Percentiles rank a stretch among this genome's conserved stretches.
These are phyloP conservation scores for Drosophila niveifrons DNA, from an alignment of 2,888 invertebrate genomes.

Conservation along the genomic window DNA sequence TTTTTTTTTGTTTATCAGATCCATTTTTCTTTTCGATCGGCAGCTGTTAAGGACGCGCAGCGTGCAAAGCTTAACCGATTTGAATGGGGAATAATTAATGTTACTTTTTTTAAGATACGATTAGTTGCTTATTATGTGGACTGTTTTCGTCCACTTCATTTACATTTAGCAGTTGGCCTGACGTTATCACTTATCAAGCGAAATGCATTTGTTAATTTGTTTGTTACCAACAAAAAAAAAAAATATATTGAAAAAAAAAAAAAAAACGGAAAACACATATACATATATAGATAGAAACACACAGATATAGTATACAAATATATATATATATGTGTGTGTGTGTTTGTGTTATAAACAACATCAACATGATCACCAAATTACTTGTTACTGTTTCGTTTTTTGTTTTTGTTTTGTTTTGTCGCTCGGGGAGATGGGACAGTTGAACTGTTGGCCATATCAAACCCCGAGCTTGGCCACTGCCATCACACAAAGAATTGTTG, in stretches of 20 bases:
- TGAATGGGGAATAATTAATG: slow-evolving; percentile 8
- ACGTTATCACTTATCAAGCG: slow-evolving; percentile 70
- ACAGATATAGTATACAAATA: slow-evolving; percentile 27
- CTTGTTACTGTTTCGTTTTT: slow-evolving; percentile 54
- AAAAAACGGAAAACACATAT: slow-evolving; percentile 15
- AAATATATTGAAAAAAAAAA: slow-evolving; percentile 33
- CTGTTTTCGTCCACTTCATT: slow-evolving; percentile 9
- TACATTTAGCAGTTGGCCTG: slow-evolving; percentile 60
- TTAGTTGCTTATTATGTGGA: slow-evolving; percentile 9
- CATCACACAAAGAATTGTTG: slow-evolving; percentile 63
- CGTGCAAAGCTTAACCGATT: slow-evolving; percentile 49
- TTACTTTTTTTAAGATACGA: slow-evolving; percentile 2
- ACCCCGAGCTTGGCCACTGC: slow-evolving; percentile 30
- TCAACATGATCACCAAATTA: slow-evolving; percentile 75
- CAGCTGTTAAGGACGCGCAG: slow-evolving; percentile 48
- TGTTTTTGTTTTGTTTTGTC: slow-evolving; percentile 7
- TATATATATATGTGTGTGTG: slow-evolving; percentile 29
- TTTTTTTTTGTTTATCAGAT: slow-evolving; percentile 2
- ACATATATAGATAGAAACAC: slow-evolving; percentile 18
- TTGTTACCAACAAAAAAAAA: slow-evolving; percentile 52
- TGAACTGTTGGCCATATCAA: slow-evolving; percentile 35
- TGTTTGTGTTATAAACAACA: slow-evolving; percentile 51
- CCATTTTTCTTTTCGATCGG: slow-evolving; percentile 2
- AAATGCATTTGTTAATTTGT: slow-evolving; percentile 62
- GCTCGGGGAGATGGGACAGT: slow-evolving; percentile 44